Base-by-base conservation (phyloP, 1,140 invertebrate genomes). In the Ruditapes philippinarum region DNA sequence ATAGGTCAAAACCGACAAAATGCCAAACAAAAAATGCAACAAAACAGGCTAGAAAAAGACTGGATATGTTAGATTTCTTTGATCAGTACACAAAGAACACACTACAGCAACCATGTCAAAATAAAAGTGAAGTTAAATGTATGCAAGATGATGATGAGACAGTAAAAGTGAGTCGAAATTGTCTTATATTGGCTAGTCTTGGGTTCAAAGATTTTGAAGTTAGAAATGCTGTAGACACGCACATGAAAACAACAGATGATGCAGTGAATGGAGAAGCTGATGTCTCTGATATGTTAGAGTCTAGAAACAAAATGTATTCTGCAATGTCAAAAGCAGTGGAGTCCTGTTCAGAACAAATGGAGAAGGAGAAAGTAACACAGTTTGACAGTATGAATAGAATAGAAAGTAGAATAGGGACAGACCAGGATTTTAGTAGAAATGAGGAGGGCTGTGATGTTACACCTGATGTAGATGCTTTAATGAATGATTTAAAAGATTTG, bases 401-500 rank as follows among this genome's bases (percentile, higher is more conserved):
- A 11, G 28, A 86, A 86, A 60, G 31, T 25, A 31, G 45, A 76
- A 11, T 7, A 49, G 65, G 45, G 19, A 33, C 19, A 5, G 33
- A 54, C 14, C 49, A 38, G n/a, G 33, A 51, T 0, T 2, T 33
- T 3, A 73, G 49, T 36, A 62, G 38, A 25, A 57, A 49, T 49
- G 82, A 84, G 33, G 45, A 70, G 9, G 31, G 31, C 7, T 38
- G 36, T 54, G 49, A 73, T 38, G 68, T 74, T n/a, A 88, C 90
- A 36, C 90, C 90, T 33, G 91, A 89, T 83, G 78, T 60, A 28
- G 79, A 89, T 70, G 49, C 62, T 40, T 33, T 92, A 17, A 49
- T 85, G 11, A 70, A 42, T 42, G 89, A 91, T 62, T 70, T 92
- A 17, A 80, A 85, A 54, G 73, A 42, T 40, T 45, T 88, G 4